Conservation (phyloP, 2,888 invertebrate genomes). For the Sabatieria punctata region DNA sequence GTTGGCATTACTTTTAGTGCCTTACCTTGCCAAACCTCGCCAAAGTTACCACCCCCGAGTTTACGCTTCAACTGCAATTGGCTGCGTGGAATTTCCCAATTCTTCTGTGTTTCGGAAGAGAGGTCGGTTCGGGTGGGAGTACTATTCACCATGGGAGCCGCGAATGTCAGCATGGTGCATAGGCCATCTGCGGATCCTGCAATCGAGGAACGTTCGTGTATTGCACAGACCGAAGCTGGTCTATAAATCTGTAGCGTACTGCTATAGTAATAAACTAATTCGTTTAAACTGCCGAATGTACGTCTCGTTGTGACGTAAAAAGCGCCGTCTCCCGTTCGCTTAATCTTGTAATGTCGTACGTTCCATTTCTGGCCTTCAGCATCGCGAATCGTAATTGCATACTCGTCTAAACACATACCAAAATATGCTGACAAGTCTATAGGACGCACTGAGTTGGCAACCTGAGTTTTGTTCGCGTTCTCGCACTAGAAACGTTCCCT, state of each 20-base stretch:
- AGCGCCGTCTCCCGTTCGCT: conserved; percentile 61
- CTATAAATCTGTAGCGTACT: conserved; percentile 43
- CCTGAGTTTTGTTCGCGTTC: conserved; percentile 91
- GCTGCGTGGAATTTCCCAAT: conserved; percentile 82
- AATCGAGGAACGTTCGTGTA: too few relatives aligned
- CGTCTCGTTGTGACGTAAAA: conserved; percentile 80
- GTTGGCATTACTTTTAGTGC: too few relatives aligned
- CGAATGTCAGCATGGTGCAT: conserved; percentile 74
- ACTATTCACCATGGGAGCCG: conserved; percentile 81
- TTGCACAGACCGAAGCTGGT: neutral
- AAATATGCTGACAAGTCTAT: too few relatives aligned
- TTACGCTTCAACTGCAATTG: conserved; percentile 71
- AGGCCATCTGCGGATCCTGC: conserved; percentile 79
- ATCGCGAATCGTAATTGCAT: conserved; percentile 54
- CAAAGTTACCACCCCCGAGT: conserved; percentile 91
- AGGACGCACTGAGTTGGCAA: too few relatives aligned
- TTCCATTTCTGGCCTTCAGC: conserved; percentile 93
- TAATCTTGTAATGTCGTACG: conserved; percentile 96
- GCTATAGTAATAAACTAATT: conserved; percentile 82
- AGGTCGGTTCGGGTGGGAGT: conserved; percentile 93
- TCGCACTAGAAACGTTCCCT: conserved; percentile 83
- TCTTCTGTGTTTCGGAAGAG: conserved; percentile 76
- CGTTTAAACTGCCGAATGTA: conserved; percentile 73
- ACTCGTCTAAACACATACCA: conserved; percentile 25
- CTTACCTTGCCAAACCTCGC: conserved; percentile 78